phyloP scores from a whole-genome alignment of 1,140 invertebrate genomes.

The Drosophila neocordata region DNA sequence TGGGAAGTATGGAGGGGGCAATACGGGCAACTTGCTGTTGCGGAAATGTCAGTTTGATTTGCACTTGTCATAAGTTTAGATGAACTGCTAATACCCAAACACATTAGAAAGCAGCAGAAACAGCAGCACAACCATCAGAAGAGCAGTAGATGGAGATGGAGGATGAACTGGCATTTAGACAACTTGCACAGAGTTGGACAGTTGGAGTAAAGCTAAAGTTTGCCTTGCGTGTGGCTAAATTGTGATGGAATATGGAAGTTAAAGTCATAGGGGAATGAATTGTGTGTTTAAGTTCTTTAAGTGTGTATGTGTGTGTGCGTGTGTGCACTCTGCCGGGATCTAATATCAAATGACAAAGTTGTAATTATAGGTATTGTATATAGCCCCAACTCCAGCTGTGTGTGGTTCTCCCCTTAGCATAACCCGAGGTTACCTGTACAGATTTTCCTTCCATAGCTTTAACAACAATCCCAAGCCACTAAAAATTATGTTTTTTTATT shows the following conservation, averaged over 20 bases:
- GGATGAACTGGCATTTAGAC: constrained; percentile 12
- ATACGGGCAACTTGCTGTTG: constrained; percentile 35
- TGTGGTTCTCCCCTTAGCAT: neutral
- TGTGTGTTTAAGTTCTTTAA: neutral
- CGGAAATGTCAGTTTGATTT: constrained; percentile 80
- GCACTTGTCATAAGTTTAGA: constrained; percentile 80
- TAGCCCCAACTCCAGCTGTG: constrained; percentile 29
- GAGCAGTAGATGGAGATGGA: constrained; percentile 18
- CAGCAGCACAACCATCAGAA: constrained; percentile 10
- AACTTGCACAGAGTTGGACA: constrained; percentile 39
- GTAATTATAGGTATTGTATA: constrained; percentile 72
- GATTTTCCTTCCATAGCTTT: neutral
- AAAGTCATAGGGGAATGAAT: neutral
- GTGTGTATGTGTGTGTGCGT: constrained; percentile 14
- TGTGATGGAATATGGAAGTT: constrained; percentile 26
- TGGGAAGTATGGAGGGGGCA: neutral
- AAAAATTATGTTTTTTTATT: constrained; percentile 62
- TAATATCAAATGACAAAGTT: constrained; percentile 78
- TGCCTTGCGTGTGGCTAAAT: constrained; percentile 48
- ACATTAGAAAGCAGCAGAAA: constrained; percentile 73
- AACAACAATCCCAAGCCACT: constrained; percentile 32
- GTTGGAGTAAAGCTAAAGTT: constrained; percentile 44
- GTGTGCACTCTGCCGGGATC: constrained; percentile 62
- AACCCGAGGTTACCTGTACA: neutral
- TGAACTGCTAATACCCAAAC: constrained; percentile 80